Evolutionary conservation across 2,113 vertebrate genomes (phyloP).

Genomic region (Tragelaphus scriptus): DNA sequence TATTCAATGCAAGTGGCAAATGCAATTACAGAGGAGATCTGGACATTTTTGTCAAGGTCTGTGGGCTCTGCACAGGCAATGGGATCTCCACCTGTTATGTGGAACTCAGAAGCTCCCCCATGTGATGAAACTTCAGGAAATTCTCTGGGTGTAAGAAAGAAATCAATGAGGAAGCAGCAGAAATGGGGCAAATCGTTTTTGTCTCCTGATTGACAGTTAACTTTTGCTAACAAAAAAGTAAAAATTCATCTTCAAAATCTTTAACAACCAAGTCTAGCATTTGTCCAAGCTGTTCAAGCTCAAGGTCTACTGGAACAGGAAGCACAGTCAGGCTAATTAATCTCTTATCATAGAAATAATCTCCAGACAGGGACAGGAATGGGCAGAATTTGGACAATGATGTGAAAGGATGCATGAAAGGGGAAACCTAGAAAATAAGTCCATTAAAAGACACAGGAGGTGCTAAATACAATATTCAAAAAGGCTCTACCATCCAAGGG

Average conservation of each 20-base stretch:
- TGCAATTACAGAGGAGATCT: not conserved
- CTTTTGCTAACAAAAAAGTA: constrained; percentile 19
- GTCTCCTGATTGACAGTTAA: constrained; percentile 17
- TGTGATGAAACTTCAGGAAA: not conserved
- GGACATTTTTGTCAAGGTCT: not conserved
- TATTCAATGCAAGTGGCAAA: not conserved
- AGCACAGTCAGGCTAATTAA: not conserved
- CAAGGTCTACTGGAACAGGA: not conserved
- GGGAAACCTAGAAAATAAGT: not conserved
- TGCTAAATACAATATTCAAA: not conserved
- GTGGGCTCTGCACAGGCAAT: not conserved
- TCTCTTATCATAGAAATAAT: constrained; percentile 11
- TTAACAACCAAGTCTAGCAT: not conserved
- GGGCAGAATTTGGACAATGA: not conserved
- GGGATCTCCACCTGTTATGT: not conserved
- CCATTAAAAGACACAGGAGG: not conserved
- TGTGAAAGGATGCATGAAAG: not conserved
- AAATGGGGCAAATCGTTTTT: not conserved
- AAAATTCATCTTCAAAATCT: not conserved
- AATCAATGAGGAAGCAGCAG: not conserved
- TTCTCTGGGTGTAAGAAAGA: not conserved
- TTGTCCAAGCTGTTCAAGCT: not conserved
- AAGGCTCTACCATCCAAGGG: not conserved
- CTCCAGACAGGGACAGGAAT: not conserved
- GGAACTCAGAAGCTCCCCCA: not conserved